Percentiles rank a stretch among this genome's conserved stretches.
Conservation (phyloP, 1,140 invertebrate genomes). For the Pentalonia nigronervosa region DNA sequence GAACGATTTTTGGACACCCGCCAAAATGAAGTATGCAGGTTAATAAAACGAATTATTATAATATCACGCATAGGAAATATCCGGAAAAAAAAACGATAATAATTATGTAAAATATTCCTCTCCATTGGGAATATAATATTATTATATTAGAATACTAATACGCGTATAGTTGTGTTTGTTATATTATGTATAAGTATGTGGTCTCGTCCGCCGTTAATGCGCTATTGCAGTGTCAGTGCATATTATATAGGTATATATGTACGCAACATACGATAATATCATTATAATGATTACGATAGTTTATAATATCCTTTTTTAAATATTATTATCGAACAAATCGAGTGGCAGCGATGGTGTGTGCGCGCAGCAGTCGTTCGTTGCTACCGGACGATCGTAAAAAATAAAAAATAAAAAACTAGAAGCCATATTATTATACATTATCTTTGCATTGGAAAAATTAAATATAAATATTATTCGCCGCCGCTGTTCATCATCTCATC, state of each 20-base stretch:
- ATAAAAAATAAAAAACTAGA: conserved; percentile 38
- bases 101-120: background rate
- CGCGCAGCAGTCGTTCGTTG: background rate
- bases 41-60: background rate
- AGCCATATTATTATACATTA: conserved; percentile 9
- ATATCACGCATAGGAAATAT: background rate
- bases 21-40: background rate
- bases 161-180: background rate
- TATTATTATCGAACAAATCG: conserved; percentile 4
- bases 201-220: background rate
- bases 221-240: background rate
- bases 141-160: background rate
- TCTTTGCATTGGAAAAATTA: background rate
- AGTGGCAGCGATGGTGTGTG: background rate
- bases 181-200: background rate
- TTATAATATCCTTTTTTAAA: background rate
- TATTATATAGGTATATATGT: background rate
- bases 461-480: conserved; percentile 28
- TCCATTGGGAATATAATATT: background rate
- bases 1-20: background rate
- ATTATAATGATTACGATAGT: background rate
- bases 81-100: background rate
- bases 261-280: background rate
- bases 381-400: background rate
- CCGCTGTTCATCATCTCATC: background rate